Base-by-base conservation (phyloP, 2,888 invertebrate genomes). In the Neoascia interrupta region DNA sequence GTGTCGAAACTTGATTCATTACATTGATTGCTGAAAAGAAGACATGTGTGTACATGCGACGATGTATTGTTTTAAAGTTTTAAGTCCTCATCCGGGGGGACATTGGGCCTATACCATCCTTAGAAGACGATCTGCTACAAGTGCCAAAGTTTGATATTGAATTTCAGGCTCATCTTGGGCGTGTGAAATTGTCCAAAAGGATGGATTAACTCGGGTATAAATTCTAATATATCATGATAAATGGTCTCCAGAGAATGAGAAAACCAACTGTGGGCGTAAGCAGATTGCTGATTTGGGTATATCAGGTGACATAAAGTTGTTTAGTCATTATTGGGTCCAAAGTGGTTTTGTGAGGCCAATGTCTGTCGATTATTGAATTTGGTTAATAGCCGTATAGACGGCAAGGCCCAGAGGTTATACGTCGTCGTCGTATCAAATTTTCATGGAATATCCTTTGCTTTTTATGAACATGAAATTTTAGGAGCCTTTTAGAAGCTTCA, bases 1-100 rank as follows among this genome's bases (percentile, higher is more conserved):
- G 47, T 61, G 74, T 61, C 47, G 43, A 74, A 74, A 74, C 61
- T 54, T 63, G 61, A 61, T 72, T 68, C 68, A 74, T 68, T 68
- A 74, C 39, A 61, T 41, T 16, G 16, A 43, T 60, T 69, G 51
- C 36, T 56, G 31, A 11, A 8, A 1, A 5, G 49, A 15, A 16
- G 36, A 31, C 58, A 68, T 39, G 26, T 47, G 56, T 19, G 39
- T 10, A 5, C 11, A 26, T 39, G 60, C 0, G 41, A 23, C 11
- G 31, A 5, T 66, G 15, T 39, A 37, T 68, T 68, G 47, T 56
- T 49, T 68, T 47, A 68, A 68, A 51, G 49, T 51, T 51, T 43
- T 34, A 69, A 28, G 21, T 23, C 18, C 18, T 3, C n/a, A n/a
- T 11, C 19, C 3, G 4, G 16, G 19, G 45, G 15, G 13, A 18